Percentiles rank a stretch among this genome's conserved stretches.
Conservation (phyloP, 2,113 vertebrate genomes). For the Hucho hucho region DNA sequence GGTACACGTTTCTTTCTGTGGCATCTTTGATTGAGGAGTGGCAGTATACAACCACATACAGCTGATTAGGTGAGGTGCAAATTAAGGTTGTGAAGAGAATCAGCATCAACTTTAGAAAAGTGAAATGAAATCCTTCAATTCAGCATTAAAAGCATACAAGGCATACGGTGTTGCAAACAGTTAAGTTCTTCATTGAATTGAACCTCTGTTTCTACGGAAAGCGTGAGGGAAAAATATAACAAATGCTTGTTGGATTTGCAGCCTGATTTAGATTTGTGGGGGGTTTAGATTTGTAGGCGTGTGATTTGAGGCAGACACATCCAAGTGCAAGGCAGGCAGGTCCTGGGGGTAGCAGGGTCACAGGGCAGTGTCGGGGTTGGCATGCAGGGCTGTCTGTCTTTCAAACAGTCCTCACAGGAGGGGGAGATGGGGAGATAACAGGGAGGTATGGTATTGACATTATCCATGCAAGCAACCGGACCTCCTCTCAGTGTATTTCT, state of each 20-base stretch:
- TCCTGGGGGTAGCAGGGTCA: constrained; percentile 30
- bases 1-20: constrained; percentile 24
- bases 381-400: constrained; percentile 51
- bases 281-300: background rate
- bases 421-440: background rate
- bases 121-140: background rate
- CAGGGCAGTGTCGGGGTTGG: constrained; percentile 38
- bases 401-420: constrained; percentile 1
- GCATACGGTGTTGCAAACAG: background rate
- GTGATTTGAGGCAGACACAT: constrained; percentile 37
- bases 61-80: constrained; percentile 36
- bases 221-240: constrained; percentile 28
- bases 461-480: background rate
- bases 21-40: constrained; percentile 32
- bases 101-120: background rate
- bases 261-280: constrained; percentile 17
- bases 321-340: constrained; percentile 42
- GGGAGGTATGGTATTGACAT: background rate
- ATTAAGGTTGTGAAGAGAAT: constrained; percentile 11
- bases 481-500: background rate
- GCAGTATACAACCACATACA: constrained; percentile 4
- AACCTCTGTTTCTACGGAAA: background rate
- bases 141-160: background rate
- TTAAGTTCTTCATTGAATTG: too few relatives aligned
- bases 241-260: constrained; percentile 21